These are phyloP conservation scores for Tenebrio molitor DNA, from an alignment of 1,140 invertebrate genomes.

Conservation along the genomic window DNA sequence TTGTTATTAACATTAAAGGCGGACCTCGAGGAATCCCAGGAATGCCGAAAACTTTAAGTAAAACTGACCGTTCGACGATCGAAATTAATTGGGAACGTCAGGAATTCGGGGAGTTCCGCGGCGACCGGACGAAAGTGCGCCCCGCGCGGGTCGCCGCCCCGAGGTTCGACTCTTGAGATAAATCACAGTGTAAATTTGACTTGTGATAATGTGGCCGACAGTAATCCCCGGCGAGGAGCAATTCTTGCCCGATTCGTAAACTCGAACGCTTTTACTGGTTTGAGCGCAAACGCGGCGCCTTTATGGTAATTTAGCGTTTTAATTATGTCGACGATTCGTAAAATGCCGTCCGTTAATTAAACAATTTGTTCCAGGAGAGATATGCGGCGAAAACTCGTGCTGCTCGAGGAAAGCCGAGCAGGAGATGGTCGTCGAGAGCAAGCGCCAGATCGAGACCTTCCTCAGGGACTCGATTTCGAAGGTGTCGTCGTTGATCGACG, in stretches of 20 bases:
- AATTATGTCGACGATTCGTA: slow-evolving; percentile 6
- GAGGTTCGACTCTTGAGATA: too few species aligned
- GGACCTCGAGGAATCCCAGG: background rate
- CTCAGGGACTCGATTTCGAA: slow-evolving; percentile 66
- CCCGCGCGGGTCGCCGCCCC: too few species aligned
- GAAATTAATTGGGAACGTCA: slow-evolving; percentile 36
- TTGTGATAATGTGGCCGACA: slow-evolving; percentile 11
- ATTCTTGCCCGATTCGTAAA: too few species aligned
- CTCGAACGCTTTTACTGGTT: too few species aligned
- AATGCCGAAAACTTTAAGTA: slow-evolving; percentile 31
- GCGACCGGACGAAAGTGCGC: too few species aligned
- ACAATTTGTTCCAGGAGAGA: slow-evolving; percentile 60
- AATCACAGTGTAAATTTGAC: slow-evolving; percentile 23
- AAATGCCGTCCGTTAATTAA: slow-evolving; percentile 23
- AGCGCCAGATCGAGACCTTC: slow-evolving; percentile 60
- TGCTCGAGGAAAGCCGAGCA: slow-evolving; percentile 58
- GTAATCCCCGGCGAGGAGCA: background rate
- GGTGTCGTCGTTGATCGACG: slow-evolving; percentile 66
- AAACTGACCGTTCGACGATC: slow-evolving; percentile 14
- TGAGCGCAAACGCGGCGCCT: background rate
- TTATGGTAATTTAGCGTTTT: slow-evolving; percentile 27
- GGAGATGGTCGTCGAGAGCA: slow-evolving; percentile 54
- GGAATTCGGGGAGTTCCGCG: slow-evolving; percentile 28
- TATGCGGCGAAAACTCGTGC: slow-evolving; percentile 62
- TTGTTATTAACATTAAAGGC: background rate